A percentile compares a stretch with the other conserved stretches of the same genome.
Conservation (phyloP, 1,140 invertebrate genomes). For the Drosophila sucinea region DNA sequence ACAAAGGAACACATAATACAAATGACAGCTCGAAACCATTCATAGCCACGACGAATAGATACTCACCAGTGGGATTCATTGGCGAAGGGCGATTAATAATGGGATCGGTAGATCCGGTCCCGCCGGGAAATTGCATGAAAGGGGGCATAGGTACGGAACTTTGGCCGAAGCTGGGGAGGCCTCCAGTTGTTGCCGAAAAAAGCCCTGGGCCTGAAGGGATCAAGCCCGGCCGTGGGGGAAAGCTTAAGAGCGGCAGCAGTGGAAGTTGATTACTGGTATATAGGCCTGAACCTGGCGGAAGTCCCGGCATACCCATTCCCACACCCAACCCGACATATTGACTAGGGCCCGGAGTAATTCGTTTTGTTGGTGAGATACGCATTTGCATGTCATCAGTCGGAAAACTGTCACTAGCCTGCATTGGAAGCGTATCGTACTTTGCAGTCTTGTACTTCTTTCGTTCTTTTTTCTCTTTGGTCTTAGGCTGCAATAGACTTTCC, state of each 20-base stretch:
- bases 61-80: constrained; percentile 28
- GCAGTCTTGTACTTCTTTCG: constrained; percentile 44
- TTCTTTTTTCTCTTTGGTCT: constrained; percentile 57
- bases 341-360: not conserved
- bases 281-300: constrained; percentile 5
- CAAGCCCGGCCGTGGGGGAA: constrained; percentile 87
- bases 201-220: constrained; percentile 86
- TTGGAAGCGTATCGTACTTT: constrained; percentile 24
- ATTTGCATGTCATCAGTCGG: constrained; percentile 9
- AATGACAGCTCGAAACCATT: not conserved
- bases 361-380: constrained; percentile 5
- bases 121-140: constrained; percentile 42
- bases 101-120: constrained; percentile 1
- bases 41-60: not conserved
- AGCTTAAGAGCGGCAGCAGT: constrained; percentile 67
- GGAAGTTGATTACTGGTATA: constrained; percentile 46
- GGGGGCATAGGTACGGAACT: constrained; percentile 33
- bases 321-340: constrained; percentile 17
- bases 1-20: not conserved
- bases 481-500: not conserved
- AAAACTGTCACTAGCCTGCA: constrained; percentile 1
- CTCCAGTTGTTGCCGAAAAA: constrained; percentile 70
- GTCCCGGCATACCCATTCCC: not conserved
- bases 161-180: constrained; percentile 39
- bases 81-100: not conserved